A percentile compares a stretch with the other conserved stretches of the same genome.
These are phyloP conservation scores for Heliconius aoede DNA, from an alignment of 2,888 invertebrate species.

Conservation along the genomic window DNA sequence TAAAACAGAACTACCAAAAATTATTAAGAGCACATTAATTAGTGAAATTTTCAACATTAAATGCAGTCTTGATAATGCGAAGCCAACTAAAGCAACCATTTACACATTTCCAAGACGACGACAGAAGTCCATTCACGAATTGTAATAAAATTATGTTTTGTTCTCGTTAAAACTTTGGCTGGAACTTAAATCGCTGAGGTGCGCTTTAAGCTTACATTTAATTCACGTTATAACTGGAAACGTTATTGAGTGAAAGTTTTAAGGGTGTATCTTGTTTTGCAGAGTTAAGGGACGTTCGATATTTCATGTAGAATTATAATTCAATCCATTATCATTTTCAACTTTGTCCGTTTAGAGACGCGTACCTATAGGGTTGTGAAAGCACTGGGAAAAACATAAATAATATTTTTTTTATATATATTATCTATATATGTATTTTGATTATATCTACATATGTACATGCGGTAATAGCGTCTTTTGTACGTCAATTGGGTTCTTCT, in stretches of 20 bases:
- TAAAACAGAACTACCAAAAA: neutral
- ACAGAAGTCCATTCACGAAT: conserved; percentile 31
- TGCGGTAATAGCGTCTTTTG: too few relatives aligned
- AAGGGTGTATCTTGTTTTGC: neutral
- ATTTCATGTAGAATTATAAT: neutral
- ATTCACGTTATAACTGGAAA: conserved; percentile 14
- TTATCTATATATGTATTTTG: too few relatives aligned
- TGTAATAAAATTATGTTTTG: conserved; percentile 31
- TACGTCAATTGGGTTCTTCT: too few relatives aligned
- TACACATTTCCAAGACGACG: conserved; percentile 27
- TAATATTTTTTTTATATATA: too few relatives aligned
- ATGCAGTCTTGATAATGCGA: conserved; percentile 9
- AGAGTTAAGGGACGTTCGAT: neutral
- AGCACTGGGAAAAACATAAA: too few relatives aligned
- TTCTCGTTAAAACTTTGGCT: conserved; percentile 35
- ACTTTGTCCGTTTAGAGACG: too few relatives aligned
- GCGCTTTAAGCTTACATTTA: conserved; percentile 20
- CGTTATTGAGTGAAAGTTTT: conserved; percentile 8
- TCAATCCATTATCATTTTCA: neutral
- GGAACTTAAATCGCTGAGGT: conserved; percentile 25
- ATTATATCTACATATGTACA: too few relatives aligned
- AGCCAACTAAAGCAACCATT: conserved; percentile 30
- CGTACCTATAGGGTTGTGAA: too few relatives aligned
- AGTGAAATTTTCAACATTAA: neutral
- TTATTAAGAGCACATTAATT: neutral